These are phyloP conservation scores for Empidonax traillii DNA, from an alignment of 2,113 vertebrate species.

Conservation along the genomic window DNA sequence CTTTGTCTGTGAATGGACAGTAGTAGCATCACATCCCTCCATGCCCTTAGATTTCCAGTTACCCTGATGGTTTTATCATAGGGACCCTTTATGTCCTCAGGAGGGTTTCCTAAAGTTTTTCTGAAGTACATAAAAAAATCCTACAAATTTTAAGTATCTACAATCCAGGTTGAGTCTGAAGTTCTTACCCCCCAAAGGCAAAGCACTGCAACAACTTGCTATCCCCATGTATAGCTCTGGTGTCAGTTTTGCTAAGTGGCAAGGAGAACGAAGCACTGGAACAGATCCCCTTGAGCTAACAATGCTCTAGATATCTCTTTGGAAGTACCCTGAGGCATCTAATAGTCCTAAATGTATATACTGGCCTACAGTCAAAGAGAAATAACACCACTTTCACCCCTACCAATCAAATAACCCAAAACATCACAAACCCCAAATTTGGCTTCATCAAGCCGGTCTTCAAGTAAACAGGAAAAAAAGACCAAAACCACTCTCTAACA, in stretches of 20 bases:
- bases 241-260: neutral
- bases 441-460: neutral
- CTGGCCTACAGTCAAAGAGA: neutral
- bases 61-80: neutral
- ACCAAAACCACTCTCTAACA: fast-evolving
- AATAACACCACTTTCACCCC: neutral
- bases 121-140: neutral
- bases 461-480: neutral
- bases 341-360: neutral
- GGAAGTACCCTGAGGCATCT: neutral
- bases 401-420: neutral
- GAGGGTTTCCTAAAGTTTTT: neutral
- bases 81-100: neutral
- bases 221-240: neutral
- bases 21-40: neutral
- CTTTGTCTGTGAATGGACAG: neutral
- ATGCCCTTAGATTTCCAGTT: neutral
- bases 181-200: neutral
- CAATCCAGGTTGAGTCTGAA: neutral
- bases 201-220: neutral
- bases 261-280: neutral
- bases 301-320: neutral
- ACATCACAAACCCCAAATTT: neutral
- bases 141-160: neutral
- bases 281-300: fast-evolving